Base-by-base conservation (phyloP, 2,888 invertebrate species). In the Ryuthela nishihirai region DNA sequence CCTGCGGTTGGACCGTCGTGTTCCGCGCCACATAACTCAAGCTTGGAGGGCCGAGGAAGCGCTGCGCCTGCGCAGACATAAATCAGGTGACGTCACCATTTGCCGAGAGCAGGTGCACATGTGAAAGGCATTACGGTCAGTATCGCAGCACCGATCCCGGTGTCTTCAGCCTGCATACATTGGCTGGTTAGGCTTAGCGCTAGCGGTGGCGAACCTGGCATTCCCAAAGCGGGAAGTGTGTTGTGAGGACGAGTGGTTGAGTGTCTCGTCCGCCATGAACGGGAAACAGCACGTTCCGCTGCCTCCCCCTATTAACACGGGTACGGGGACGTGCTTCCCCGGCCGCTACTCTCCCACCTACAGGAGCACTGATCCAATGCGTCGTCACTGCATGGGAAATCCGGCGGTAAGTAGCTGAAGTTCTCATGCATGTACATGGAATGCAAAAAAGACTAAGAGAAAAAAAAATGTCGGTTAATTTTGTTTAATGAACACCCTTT, bases 151-250 rank as follows among this genome's bases (percentile, higher is more conserved):
- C n/a, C n/a, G n/a, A n/a, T n/a, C n/a, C n/a, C n/a, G n/a, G n/a
- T n/a, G n/a, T n/a, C n/a, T n/a, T n/a, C n/a, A n/a, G n/a, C n/a
- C n/a, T n/a, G n/a, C n/a, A n/a, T n/a, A n/a, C n/a, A n/a, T n/a
- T n/a, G n/a, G n/a, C n/a, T n/a, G n/a, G 44, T 58, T 58, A 59
- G 53, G 58, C 58, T 59, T 59, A 52, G 58, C 58, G 29, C 47
- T 59, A 53, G 58, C 56, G 41, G 55, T 48, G 39, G 38, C 58
- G 41, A 59, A 59, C 25, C 58, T 59, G 58, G 58, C 58, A 48
- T 59, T 59, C 58, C 58, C 58, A 26, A 59, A 59, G 39, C 52
- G 58, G 58, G 58, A 59, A 39, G 58, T 59, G 52, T 59, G 58
- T 38, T 59, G 58, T 41, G 58, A 59, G 43, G 58, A 59, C 46